Conservation (phyloP, 2,888 invertebrate genomes). For the Hypomecis punctinalis region DNA sequence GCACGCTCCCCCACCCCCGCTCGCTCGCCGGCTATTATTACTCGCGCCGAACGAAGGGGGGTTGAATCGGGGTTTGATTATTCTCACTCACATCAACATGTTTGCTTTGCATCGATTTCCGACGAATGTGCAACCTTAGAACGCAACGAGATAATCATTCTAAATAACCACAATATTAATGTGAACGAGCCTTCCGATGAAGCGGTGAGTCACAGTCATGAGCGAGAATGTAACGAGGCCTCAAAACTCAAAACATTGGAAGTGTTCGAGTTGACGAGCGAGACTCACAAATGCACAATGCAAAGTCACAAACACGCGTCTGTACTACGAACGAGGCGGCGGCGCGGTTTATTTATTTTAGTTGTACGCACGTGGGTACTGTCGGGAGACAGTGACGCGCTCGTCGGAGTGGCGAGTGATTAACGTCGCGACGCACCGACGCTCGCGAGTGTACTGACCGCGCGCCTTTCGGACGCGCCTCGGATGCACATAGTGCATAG, state of each 20-base stretch:
- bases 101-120: constrained; percentile 79
- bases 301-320: constrained; percentile 33
- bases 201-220: constrained; percentile 15
- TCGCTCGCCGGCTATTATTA: constrained; percentile 69
- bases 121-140: constrained; percentile 33
- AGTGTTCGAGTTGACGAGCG: constrained; percentile 21
- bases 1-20: constrained; percentile 61
- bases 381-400: constrained; percentile 47
- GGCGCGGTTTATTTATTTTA: constrained; percentile 64
- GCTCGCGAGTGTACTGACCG: constrained; percentile 81
- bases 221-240: neutral
- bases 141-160: constrained; percentile 11
- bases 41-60: constrained; percentile 65
- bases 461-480: constrained; percentile 66
- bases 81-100: constrained; percentile 81
- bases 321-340: constrained; percentile 33
- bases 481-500: constrained; percentile 69
- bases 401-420: constrained; percentile 34
- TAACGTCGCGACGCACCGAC: constrained; percentile 71
- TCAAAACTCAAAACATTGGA: constrained; percentile 12
- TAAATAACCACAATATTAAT: neutral
- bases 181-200: neutral
- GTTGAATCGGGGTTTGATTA: constrained; percentile 75
- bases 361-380: constrained; percentile 65
- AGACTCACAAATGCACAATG: constrained; percentile 26